phyloP scores from a whole-genome alignment of 2,113 vertebrate genomes.

The Cochlearius cochlearius region DNA sequence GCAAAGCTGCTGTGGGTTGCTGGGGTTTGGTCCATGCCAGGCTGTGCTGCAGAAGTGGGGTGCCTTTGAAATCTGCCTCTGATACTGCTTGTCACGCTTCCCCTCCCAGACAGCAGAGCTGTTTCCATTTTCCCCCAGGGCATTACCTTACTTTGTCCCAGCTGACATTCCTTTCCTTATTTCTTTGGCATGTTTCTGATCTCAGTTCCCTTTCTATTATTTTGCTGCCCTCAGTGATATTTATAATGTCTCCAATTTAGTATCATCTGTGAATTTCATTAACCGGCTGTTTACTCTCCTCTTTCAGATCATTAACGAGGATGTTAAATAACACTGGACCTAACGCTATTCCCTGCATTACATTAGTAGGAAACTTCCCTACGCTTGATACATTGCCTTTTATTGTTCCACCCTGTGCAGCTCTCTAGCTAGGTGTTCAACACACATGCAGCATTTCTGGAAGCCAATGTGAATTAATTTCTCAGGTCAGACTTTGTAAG shows the following conservation, averaged over 20 bases:
- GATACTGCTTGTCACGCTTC: background rate
- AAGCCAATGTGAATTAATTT: background rate
- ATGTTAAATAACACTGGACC: conserved; percentile 58
- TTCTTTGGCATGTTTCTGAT: conserved; percentile 42
- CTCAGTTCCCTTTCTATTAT: conserved; percentile 42
- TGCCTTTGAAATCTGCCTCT: background rate
- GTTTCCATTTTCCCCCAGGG: background rate
- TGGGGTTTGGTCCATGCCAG: background rate
- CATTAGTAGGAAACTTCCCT: conserved; percentile 36
- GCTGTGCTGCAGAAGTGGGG: background rate
- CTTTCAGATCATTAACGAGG: conserved; percentile 60
- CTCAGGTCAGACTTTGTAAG: background rate
- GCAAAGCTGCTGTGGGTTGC: background rate
- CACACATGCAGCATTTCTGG: background rate
- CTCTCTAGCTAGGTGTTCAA: background rate
- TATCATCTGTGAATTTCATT: conserved; percentile 57
- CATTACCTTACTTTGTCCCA: conserved; percentile 27
- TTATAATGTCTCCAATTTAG: conserved; percentile 47
- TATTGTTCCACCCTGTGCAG: background rate
- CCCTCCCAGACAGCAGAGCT: background rate
- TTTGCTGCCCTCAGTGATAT: conserved; percentile 12
- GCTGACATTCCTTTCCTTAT: conserved; percentile 25
- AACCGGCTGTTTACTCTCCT: conserved; percentile 57
- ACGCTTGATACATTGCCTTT: conserved; percentile 4
- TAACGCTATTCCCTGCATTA: conserved; percentile 29